Evolutionary conservation across 2,797 vertebrate genomes (phyloP).

Genomic region (Arremon brunneinucha): DNA sequence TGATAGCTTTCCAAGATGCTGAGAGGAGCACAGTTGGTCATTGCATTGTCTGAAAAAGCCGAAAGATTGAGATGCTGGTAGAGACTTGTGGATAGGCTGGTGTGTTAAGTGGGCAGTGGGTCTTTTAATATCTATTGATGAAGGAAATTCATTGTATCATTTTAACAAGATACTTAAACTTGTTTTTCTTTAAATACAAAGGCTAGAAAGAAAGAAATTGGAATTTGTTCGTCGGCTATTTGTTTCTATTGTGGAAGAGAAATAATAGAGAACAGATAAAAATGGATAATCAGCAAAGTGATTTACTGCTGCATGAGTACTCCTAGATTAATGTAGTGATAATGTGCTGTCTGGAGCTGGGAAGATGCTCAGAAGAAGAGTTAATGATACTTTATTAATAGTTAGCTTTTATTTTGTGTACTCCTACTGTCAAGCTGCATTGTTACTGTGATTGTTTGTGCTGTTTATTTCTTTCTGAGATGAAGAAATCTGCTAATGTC

Average conservation of each 20-base stretch:
- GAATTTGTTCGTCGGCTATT: neutral
- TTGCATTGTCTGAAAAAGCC: neutral
- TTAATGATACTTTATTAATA: conserved; percentile 54
- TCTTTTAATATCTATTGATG: neutral
- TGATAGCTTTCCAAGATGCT: neutral
- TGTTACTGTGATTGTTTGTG: neutral
- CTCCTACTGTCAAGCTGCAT: conserved; percentile 10
- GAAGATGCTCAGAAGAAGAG: conserved; percentile 16
- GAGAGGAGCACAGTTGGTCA: neutral
- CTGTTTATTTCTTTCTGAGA: neutral
- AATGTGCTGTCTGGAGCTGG: neutral
- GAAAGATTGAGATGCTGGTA: neutral
- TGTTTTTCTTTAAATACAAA: neutral
- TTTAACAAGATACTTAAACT: neutral
- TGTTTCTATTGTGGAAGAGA: conserved; percentile 31
- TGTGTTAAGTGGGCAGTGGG: neutral
- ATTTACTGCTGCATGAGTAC: conserved; percentile 38
- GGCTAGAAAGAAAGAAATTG: neutral
- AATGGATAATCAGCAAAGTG: conserved; percentile 31
- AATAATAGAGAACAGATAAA: conserved; percentile 36
- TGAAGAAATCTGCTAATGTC: neutral
- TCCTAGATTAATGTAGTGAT: conserved; percentile 45
- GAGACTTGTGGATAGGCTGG: neutral
- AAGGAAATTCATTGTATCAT: neutral
- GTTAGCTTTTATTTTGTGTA: conserved; percentile 41